Percentiles rank a stretch among this genome's conserved stretches.
phyloP scores from a whole-genome alignment of 2,797 vertebrate species.

The Lepilemur septentrionalis region DNA sequence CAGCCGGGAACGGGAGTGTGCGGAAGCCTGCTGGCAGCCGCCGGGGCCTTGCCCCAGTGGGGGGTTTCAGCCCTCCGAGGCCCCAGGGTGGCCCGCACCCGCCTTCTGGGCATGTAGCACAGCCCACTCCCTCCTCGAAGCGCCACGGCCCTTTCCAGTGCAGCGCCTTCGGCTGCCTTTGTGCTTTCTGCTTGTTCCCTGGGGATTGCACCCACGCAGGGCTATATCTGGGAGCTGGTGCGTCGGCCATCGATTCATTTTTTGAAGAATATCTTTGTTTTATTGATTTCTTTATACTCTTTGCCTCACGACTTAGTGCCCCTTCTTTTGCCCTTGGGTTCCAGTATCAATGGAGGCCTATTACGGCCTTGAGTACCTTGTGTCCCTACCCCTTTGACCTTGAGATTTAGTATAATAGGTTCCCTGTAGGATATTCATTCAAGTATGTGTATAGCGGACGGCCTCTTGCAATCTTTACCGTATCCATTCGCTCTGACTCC shows the following conservation, averaged over 20 bases:
- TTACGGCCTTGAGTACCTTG: not conserved
- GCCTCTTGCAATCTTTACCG: not conserved
- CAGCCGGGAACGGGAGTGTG: not conserved
- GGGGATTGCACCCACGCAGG: not conserved
- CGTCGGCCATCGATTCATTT: not conserved
- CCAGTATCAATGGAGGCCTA: not conserved
- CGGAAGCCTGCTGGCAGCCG: not conserved
- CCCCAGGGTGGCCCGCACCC: not conserved
- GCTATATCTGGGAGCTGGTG: not conserved
- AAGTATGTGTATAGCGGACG: not conserved
- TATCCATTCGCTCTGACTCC: not conserved
- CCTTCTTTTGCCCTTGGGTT: not conserved
- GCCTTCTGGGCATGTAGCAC: not conserved
- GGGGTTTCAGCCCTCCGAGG: not conserved
- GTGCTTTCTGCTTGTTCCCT: not conserved
- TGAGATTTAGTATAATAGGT: constrained; percentile 13
- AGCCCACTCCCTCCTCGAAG: fast-evolving
- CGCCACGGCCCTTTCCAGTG: not conserved
- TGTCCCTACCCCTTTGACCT: constrained; percentile 59
- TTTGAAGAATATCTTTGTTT: not conserved
- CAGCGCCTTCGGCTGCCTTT: not conserved
- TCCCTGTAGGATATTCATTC: not conserved
- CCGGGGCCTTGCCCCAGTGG: not conserved
- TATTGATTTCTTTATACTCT: not conserved
- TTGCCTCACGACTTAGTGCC: not conserved